Evolutionary conservation across 2,888 invertebrate genomes (phyloP).

Genomic region (Mythimna lalbum): DNA sequence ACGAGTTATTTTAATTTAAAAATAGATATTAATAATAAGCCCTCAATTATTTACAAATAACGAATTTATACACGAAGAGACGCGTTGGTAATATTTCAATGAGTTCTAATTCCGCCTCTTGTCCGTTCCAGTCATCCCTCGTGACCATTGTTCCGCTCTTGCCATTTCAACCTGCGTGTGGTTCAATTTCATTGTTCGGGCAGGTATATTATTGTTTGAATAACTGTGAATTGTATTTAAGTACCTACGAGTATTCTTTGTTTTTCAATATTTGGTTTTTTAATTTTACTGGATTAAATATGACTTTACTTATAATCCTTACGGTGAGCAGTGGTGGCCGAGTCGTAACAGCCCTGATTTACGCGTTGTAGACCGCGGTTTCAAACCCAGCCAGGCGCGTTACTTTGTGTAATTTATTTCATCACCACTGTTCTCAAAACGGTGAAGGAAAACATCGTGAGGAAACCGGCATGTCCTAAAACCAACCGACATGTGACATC

Average conservation of each 20-base stretch:
- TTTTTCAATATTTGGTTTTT: no score
- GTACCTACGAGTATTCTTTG: constrained; percentile 13
- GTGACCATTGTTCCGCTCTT: constrained; percentile 53
- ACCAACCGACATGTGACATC: no score
- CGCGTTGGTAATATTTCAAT: constrained; percentile 56
- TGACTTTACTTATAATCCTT: no score
- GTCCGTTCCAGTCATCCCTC: constrained; percentile 29
- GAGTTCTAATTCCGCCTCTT: constrained; percentile 53
- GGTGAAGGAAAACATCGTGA: no score
- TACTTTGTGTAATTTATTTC: no score
- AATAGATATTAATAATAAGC: constrained; percentile 9
- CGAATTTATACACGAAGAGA: constrained; percentile 39
- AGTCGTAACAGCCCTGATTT: no score
- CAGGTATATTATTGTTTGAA: constrained; percentile 44
- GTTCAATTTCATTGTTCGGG: constrained; percentile 49
- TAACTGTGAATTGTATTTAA: constrained; percentile 3
- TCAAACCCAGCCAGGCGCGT: no score
- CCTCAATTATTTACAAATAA: constrained; percentile 29
- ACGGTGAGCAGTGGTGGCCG: no score
- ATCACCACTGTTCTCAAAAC: no score
- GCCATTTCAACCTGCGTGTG: constrained; percentile 41
- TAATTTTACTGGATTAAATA: no score
- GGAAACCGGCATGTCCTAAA: no score
- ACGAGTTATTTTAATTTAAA: neutral
- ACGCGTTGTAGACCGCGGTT: no score